These are phyloP conservation scores for Leptothorax acervorum DNA, from an alignment of 2,888 invertebrate species.

Conservation along the genomic window DNA sequence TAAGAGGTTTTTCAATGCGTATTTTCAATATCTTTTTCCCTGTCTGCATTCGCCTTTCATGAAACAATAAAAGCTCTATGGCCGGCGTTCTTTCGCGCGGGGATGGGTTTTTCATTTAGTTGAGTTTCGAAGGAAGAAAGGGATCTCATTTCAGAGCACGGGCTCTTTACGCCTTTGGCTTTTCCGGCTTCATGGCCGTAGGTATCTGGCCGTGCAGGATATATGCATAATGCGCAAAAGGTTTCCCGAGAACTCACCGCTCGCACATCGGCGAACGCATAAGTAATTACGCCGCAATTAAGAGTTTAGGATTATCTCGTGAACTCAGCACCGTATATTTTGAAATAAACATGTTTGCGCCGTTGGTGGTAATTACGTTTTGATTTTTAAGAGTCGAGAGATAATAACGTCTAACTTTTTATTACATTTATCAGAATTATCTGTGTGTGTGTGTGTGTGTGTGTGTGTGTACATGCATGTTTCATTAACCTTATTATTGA, in stretches of 20 bases:
- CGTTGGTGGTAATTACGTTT: not conserved
- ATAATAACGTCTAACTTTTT: not conserved
- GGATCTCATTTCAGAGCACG: constrained; percentile 80
- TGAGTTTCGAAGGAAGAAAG: constrained; percentile 80
- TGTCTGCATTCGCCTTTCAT: constrained; percentile 68
- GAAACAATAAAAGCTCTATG: constrained; percentile 81
- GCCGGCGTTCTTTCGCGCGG: constrained; percentile 67
- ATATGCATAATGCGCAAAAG: constrained; percentile 75
- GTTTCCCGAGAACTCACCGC: constrained; percentile 57
- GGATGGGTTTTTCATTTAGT: constrained; percentile 79
- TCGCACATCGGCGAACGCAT: constrained; percentile 43
- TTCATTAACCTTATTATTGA: not conserved
- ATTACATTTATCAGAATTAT: not conserved
- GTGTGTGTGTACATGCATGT: not conserved
- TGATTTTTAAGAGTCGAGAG: not conserved
- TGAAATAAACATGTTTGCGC: constrained; percentile 6
- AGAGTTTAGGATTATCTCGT: constrained; percentile 45
- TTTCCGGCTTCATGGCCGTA: constrained; percentile 75
- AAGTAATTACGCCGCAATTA: constrained; percentile 77
- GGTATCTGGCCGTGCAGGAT: constrained; percentile 72
- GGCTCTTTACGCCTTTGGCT: constrained; percentile 81
- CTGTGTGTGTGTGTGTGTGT: no score
- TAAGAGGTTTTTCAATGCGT: constrained; percentile 64
- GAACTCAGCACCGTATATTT: not conserved
- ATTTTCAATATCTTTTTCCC: constrained; percentile 68